Evolutionary conservation across 2,797 vertebrate genomes (phyloP), one percentile per base, ranked within the genome.

Genomic region (Chelon labrosus): DNA sequence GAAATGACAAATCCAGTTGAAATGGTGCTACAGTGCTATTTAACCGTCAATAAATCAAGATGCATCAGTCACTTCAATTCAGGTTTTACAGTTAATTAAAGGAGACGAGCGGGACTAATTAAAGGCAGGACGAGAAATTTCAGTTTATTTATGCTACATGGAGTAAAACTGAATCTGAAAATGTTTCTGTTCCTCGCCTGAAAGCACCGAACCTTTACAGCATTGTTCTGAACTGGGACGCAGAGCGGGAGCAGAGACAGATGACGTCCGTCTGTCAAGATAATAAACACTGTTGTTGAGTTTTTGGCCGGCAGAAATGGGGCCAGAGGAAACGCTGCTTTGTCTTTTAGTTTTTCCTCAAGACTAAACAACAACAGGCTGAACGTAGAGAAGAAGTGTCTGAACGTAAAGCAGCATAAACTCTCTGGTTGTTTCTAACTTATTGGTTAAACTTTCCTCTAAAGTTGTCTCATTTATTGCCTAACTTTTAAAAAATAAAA

Each of bases 321-420:
- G 61, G 42, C 39, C 27, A n/a, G 44, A 75, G 87, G 87, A 93
- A 86, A 79, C 3, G 25, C 37, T 0, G 11, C 69, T 74, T 79
- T 79, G 65, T 70, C 44, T 67, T 71, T 84, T 83, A 85, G 41
- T 78, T 87, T 75, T 83, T 60, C 42, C 68, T 83, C 22, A 79
- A 88, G 79, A 79, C 67, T 80, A 73, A 88, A 90, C 79, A 87
- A 27, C 63, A 69, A 80, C 49, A n/a, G 35, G 38, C 53, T 58
- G 57, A 72, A 59, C 27, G 38, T 5, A 37, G 73, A 14, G 20
- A 35, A 19, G 51, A 53, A 1, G 51, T 53, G 56, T 67, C 49
- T 61, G 3, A 58, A n/a, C 12, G 13, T 44, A 8, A n/a, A 19
- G 20, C 16, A 38, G 20, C 41, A 42, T 13, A 9, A n/a, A 39